These are phyloP conservation scores for Serripes groenlandicus DNA, from an alignment of 2,888 invertebrate species.

Conservation along the genomic window DNA sequence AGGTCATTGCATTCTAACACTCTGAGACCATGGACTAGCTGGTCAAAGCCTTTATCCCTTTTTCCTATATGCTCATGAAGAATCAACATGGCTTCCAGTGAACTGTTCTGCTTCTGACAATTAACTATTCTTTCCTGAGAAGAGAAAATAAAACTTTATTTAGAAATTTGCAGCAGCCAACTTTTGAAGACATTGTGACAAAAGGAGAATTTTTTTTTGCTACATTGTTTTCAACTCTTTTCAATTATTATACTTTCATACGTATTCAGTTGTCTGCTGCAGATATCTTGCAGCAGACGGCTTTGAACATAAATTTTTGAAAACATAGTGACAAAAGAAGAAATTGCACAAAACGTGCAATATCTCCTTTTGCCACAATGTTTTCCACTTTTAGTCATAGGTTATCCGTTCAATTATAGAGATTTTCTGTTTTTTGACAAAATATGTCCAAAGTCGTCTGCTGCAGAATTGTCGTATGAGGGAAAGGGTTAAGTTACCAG, in stretches of 20 bases:
- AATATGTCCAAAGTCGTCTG: no score
- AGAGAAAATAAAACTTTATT: neutral
- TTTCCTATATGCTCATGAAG: constrained; percentile 20
- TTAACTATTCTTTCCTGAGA: constrained; percentile 37
- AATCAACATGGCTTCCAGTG: constrained; percentile 10
- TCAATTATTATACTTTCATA: neutral
- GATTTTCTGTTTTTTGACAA: no score
- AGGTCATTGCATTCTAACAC: constrained; percentile 12
- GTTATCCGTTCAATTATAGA: no score
- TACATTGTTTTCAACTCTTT: neutral
- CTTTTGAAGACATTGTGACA: neutral
- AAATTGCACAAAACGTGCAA: no score
- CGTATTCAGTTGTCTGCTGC: neutral
- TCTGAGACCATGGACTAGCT: constrained; percentile 36
- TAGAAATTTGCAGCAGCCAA: neutral
- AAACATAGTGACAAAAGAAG: no score
- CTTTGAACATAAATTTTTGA: no score
- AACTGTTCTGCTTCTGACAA: neutral
- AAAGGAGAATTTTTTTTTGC: neutral
- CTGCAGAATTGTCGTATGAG: no score
- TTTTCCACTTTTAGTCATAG: no score
- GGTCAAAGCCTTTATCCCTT: constrained; percentile 15
- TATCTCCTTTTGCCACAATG: no score
- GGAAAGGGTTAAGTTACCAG: no score
- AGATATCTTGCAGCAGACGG: no score